phyloP scores from a whole-genome alignment of 2,113 vertebrate species.

The Coturnix japonica region DNA sequence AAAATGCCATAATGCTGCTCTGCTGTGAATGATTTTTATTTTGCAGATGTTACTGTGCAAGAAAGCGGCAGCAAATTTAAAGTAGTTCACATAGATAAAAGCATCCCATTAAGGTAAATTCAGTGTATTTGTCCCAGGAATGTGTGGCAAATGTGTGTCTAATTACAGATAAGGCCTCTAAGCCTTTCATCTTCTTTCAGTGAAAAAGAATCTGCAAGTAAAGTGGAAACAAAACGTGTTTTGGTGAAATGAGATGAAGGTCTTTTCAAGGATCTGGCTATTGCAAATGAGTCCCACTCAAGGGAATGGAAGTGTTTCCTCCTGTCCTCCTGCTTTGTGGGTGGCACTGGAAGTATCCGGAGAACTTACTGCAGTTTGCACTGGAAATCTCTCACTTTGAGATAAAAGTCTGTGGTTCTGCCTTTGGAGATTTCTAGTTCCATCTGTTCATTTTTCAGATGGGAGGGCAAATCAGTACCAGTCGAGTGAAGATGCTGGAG shows the following conservation, averaged over 20 bases:
- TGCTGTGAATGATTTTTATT: background rate
- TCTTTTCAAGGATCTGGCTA: constrained; percentile 35
- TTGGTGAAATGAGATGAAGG: background rate
- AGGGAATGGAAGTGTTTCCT: background rate
- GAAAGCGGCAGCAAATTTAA: constrained; percentile 28
- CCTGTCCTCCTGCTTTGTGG: background rate
- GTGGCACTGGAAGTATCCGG: background rate
- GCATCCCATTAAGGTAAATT: constrained; percentile 8
- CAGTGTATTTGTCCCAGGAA: constrained; percentile 38
- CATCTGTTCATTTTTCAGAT: background rate
- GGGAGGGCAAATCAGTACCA: background rate
- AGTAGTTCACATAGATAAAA: constrained; percentile 9
- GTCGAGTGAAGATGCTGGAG: background rate
- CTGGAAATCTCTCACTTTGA: background rate
- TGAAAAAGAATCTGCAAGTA: constrained; percentile 23
- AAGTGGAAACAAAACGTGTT: background rate
- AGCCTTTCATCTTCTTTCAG: constrained; percentile 44
- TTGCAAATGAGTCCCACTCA: background rate
- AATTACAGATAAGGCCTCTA: constrained; percentile 31
- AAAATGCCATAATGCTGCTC: background rate
- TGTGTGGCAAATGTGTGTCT: constrained; percentile 12
- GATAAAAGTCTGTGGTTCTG: background rate
- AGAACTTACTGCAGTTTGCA: background rate
- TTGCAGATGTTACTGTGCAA: background rate
- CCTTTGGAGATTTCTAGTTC: background rate